These are phyloP conservation scores for Hemithea aestivaria DNA, from an alignment of 2,888 invertebrate genomes.

Conservation along the genomic window DNA sequence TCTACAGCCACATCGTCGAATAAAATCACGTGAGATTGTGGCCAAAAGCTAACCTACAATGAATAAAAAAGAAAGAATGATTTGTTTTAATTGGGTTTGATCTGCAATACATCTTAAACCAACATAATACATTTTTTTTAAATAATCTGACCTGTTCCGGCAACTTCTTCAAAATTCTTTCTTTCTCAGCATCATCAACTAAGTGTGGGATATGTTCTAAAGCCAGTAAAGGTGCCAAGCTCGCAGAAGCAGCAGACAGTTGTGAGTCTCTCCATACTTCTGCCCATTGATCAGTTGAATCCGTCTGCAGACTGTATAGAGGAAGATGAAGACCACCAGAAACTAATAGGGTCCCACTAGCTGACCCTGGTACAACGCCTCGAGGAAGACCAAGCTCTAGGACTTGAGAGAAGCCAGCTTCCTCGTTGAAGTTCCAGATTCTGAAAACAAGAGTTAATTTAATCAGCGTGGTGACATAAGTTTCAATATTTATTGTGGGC, in stretches of 20 bases:
- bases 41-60: no score
- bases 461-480: no score
- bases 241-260: slow-evolving; percentile 76
- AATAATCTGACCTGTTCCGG: slow-evolving; percentile 73
- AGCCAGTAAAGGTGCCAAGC: slow-evolving; percentile 77
- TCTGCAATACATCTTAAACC: no score
- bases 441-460: slow-evolving; percentile 52
- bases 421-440: slow-evolving; percentile 85
- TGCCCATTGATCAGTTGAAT: slow-evolving; percentile 60
- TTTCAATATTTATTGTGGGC: not conserved
- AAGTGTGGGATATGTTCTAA: slow-evolving; percentile 75
- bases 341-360: slow-evolving; percentile 79
- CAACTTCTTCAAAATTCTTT: slow-evolving; percentile 69
- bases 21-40: no score
- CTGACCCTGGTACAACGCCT: slow-evolving; percentile 82
- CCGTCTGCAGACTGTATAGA: slow-evolving; percentile 57
- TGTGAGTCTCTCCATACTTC: slow-evolving; percentile 72
- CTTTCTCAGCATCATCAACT: slow-evolving; percentile 71
- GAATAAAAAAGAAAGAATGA: no score
- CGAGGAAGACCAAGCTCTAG: slow-evolving; percentile 81
- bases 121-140: not conserved
- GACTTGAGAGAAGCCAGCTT: slow-evolving; percentile 84
- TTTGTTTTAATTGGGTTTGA: no score
- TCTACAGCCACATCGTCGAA: no score
- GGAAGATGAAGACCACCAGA: slow-evolving; percentile 82